Evolutionary conservation across 2,888 invertebrate species (phyloP).

Genomic region (Chrysolina haemoptera): DNA sequence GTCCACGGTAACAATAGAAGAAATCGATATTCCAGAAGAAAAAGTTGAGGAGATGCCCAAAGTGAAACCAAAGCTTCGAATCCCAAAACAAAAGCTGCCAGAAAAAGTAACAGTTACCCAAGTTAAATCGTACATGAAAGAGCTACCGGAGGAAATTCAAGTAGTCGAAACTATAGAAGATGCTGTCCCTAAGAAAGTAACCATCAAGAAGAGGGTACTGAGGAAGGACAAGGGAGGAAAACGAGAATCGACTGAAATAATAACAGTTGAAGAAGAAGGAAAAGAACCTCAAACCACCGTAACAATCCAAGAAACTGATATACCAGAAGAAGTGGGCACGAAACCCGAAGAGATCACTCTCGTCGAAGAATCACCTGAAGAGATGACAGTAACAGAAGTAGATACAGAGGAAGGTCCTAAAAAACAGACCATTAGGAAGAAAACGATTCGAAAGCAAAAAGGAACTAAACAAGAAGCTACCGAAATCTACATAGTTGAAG

Average conservation of each 20-base stretch:
- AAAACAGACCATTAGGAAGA: constrained; percentile 61
- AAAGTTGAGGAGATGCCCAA: constrained; percentile 56
- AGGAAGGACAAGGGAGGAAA: constrained; percentile 68
- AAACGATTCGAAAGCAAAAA: constrained; percentile 63
- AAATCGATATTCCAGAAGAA: constrained; percentile 60
- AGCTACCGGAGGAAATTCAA: constrained; percentile 58
- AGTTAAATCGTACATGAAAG: constrained; percentile 49
- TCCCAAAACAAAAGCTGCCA: constrained; percentile 52
- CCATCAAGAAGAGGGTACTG: constrained; percentile 67
- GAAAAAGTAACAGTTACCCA: constrained; percentile 39
- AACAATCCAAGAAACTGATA: constrained; percentile 56
- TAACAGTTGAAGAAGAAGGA: constrained; percentile 69
- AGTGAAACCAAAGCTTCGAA: constrained; percentile 60
- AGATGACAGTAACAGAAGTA: constrained; percentile 49
- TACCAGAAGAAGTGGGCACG: constrained; percentile 44
- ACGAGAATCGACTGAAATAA: constrained; percentile 69
- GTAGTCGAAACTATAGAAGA: constrained; percentile 56
- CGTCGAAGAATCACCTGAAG: constrained; percentile 54
- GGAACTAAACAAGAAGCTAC: constrained; percentile 63
- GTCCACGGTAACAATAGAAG: constrained; percentile 65
- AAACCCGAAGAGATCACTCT: constrained; percentile 48
- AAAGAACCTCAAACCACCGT: constrained; percentile 67
- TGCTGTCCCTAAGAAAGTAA: constrained; percentile 58
- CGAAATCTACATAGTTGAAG: constrained; percentile 60
- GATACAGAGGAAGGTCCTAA: constrained; percentile 49